These are phyloP conservation scores for Cryptus armator DNA, from an alignment of 2,888 invertebrate genomes.

Conservation along the genomic window DNA sequence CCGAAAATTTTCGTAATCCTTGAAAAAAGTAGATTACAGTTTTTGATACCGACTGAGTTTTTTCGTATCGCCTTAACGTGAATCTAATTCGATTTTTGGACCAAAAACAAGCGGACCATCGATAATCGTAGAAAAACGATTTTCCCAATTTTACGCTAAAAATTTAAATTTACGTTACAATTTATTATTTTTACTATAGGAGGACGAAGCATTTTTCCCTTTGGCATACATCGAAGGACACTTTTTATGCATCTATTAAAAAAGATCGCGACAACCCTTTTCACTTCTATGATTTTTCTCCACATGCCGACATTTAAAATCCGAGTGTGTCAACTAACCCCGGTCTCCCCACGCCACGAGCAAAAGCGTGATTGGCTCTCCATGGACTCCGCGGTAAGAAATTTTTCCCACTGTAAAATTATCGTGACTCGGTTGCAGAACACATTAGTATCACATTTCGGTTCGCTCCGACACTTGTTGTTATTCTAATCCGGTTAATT, in stretches of 20 bases:
- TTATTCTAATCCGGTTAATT: conserved; percentile 74
- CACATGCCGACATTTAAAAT: not conserved
- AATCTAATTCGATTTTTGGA: no score
- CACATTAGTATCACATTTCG: conserved; percentile 56
- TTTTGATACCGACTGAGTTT: no score
- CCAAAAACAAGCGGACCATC: no score
- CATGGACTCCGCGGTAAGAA: not conserved
- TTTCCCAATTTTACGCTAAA: no score
- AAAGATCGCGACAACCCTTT: not conserved
- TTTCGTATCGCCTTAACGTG: no score
- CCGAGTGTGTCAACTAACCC: not conserved
- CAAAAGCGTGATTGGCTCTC: not conserved
- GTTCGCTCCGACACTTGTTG: conserved; percentile 14
- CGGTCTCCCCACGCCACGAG: not conserved
- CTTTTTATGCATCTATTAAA: not conserved
- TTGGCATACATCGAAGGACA: no score
- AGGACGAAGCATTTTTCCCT: no score
- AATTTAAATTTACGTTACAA: no score
- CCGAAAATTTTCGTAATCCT: no score
- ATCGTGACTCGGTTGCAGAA: conserved; percentile 30
- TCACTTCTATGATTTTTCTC: not conserved
- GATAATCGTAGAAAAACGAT: no score
- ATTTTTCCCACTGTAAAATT: conserved; percentile 34
- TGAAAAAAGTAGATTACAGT: no score
- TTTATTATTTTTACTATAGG: no score